A percentile compares a stretch with the other conserved stretches of the same genome.
phyloP scores from a whole-genome alignment of 2,797 vertebrate species.

The Nannoperca australis region DNA sequence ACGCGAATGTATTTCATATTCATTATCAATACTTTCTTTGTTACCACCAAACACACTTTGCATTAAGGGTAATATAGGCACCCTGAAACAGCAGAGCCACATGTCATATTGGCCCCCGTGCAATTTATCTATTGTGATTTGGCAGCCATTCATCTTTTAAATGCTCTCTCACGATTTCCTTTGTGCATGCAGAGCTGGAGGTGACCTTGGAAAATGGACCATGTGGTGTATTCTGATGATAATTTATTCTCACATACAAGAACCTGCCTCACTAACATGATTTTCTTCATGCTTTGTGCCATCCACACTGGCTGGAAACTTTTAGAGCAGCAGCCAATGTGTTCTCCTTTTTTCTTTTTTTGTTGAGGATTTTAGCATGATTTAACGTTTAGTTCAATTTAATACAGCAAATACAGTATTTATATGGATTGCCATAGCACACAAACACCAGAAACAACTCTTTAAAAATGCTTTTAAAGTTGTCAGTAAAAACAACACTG shows the following conservation, averaged over 20 bases:
- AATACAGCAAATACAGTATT: not conserved
- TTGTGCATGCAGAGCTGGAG: constrained; percentile 71
- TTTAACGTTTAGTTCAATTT: constrained; percentile 13
- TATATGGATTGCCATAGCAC: not conserved
- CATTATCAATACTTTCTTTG: constrained; percentile 59
- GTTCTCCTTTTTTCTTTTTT: not conserved
- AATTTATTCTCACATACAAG: constrained; percentile 72
- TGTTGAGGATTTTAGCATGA: constrained; percentile 3
- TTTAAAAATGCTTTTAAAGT: constrained; percentile 1
- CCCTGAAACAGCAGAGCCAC: constrained; percentile 60
- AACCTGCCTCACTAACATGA: constrained; percentile 60
- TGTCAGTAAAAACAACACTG: not conserved
- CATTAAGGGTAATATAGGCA: constrained; percentile 47
- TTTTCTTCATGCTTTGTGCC: constrained; percentile 57
- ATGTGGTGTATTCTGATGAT: constrained; percentile 71
- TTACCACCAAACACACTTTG: constrained; percentile 51
- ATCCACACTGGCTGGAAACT: constrained; percentile 28
- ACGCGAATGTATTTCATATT: constrained; percentile 48
- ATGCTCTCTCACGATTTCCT: constrained; percentile 79
- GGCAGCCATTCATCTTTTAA: constrained; percentile 81
- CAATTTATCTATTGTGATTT: constrained; percentile 75
- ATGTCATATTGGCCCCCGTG: constrained; percentile 55
- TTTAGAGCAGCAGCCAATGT: constrained; percentile 12
- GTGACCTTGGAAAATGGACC: constrained; percentile 78
- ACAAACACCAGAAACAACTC: not conserved